phyloP scores from a whole-genome alignment of 2,113 vertebrate species.

The Actinemys pallida region DNA sequence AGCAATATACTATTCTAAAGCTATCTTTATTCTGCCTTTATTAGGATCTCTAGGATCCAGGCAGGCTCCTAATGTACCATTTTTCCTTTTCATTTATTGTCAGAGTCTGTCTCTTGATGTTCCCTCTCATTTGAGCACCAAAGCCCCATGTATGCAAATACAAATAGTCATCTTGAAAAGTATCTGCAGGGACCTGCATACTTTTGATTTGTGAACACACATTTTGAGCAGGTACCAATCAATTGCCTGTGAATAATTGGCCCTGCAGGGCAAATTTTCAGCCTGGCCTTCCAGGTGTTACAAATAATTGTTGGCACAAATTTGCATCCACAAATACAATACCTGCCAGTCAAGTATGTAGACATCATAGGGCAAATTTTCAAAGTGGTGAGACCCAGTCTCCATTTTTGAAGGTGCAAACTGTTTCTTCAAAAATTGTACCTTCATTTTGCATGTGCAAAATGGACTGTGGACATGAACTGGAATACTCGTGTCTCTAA shows the following conservation, averaged over 20 bases:
- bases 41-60: constrained; percentile 36
- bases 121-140: background rate
- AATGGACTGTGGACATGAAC: background rate
- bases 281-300: background rate
- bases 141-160: background rate
- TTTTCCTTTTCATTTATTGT: background rate
- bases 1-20: constrained; percentile 57
- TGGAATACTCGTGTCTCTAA: background rate
- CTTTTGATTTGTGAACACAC: background rate
- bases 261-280: background rate
- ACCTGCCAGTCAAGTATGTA: background rate
- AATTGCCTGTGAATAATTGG: background rate
- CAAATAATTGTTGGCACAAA: background rate
- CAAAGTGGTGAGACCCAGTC: background rate
- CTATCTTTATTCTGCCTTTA: constrained; percentile 27
- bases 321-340: background rate
- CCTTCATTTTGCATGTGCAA: background rate
- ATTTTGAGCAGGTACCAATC: background rate
- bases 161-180: background rate
- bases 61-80: background rate
- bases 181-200: background rate
- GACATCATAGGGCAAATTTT: background rate
- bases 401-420: background rate
- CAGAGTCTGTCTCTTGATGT: background rate
- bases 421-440: background rate